phyloP scores from a whole-genome alignment of 2,113 vertebrate species.

The Pongo pygmaeus region DNA sequence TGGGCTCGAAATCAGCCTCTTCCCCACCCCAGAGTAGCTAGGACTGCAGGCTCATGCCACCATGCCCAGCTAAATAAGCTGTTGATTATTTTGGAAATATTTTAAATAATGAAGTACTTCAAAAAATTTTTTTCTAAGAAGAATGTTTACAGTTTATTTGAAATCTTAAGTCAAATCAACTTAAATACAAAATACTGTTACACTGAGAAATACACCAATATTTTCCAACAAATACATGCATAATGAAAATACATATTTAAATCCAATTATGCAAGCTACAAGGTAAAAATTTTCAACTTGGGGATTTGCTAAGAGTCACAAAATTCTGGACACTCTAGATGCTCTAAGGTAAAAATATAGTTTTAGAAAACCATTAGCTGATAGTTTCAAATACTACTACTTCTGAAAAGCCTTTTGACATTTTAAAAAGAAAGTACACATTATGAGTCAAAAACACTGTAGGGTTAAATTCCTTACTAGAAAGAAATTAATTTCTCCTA shows the following conservation, averaged over 20 bases:
- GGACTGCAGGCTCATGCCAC: background rate
- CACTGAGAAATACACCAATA: slow-evolving; percentile 67
- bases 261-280: background rate
- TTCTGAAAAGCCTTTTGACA: slow-evolving; percentile 50
- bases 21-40: background rate
- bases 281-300: background rate
- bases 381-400: slow-evolving; percentile 70
- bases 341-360: background rate
- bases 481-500: slow-evolving; percentile 73
- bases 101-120: slow-evolving; percentile 66
- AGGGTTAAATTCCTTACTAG: slow-evolving; percentile 62
- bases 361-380: background rate
- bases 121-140: slow-evolving; percentile 73
- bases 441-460: slow-evolving; percentile 59
- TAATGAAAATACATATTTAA: background rate
- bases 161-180: slow-evolving; percentile 73
- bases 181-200: slow-evolving; percentile 57
- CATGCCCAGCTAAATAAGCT: background rate
- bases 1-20: background rate
- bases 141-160: slow-evolving; percentile 75
- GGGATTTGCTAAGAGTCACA: background rate
- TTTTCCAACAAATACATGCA: slow-evolving; percentile 62
- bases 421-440: slow-evolving; percentile 53
- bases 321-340: background rate
- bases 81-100: background rate